These are phyloP conservation scores for Pseudochirops corinnae DNA, from an alignment of 2,797 vertebrate genomes.

Conservation along the genomic window DNA sequence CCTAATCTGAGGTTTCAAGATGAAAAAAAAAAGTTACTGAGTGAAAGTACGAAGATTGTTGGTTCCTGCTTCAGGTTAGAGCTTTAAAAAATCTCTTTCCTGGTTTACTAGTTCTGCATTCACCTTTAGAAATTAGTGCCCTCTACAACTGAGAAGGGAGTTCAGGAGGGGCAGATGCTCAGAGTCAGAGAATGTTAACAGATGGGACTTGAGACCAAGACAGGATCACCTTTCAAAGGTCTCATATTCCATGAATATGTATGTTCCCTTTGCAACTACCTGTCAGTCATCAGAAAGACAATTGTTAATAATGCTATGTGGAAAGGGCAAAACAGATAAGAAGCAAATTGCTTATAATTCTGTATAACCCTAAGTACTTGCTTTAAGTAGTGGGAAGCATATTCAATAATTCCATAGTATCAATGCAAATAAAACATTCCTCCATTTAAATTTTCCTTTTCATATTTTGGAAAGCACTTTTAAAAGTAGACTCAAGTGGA, in stretches of 20 bases:
- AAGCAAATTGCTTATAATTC: constrained; percentile 20
- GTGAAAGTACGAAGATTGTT: constrained; percentile 67
- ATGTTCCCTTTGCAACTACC: constrained; percentile 26
- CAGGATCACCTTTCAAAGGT: constrained; percentile 53
- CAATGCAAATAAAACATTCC: constrained; percentile 18
- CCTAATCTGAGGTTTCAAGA: constrained; percentile 79
- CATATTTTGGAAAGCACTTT: not conserved
- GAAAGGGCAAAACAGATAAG: not conserved
- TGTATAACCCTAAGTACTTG: constrained; percentile 12
- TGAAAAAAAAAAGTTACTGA: constrained; percentile 85
- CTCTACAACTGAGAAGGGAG: constrained; percentile 58
- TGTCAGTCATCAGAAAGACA: not conserved
- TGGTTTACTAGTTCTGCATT: constrained; percentile 65
- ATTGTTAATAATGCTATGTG: not conserved
- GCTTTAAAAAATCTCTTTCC: constrained; percentile 77
- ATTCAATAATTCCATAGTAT: not conserved
- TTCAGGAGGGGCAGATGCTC: constrained; percentile 45
- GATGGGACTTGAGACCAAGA: constrained; percentile 53
- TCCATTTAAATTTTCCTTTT: constrained; percentile 19
- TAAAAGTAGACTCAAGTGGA: not conserved
- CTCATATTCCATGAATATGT: not conserved
- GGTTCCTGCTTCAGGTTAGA: constrained; percentile 64
- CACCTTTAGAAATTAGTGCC: constrained; percentile 63
- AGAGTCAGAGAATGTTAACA: constrained; percentile 40
- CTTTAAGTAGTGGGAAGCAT: not conserved